Base-by-base conservation (phyloP, 2,797 vertebrate species). In the Falco naumanni region DNA sequence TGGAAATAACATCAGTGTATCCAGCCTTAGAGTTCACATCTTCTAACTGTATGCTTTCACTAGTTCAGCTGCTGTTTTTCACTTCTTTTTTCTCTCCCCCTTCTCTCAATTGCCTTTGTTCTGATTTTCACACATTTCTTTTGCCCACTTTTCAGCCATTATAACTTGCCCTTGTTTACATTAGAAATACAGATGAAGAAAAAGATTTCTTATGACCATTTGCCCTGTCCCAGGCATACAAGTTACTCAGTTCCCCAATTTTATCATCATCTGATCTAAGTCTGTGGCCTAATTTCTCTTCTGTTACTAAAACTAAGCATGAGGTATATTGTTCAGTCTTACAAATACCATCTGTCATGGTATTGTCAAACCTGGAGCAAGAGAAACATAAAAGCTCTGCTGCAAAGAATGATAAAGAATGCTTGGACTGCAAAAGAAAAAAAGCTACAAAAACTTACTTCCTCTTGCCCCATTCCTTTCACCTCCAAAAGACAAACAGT, bases 31-130 rank as follows among this genome's bases (percentile, higher is more conserved):
- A 54, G 6, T 50, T 76, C 41, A n/a, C 5, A 7, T 85, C 84
- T 93, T 77, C 78, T 87, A 93, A 87, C 71, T 56, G 64, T 31
- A 87, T 61, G 88, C 90, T 96, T 96, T 96, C 90, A 95, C 89
- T 95, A 78, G 48, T 66, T 89, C 65, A 63, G 50, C 78, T 96
- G 96, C 95, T 92, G 82, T 56, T 91, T 97, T 93, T 95, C 47
- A 24, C 84, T 96, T 96, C 90, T 18, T 78, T 93, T 94, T 96
- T 95, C 18, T 76, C 61, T 61, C 39, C 31, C 54, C 5, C 37
- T 47, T 47, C 60, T 89, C 56, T 81, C 71, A 93, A 22, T 41
- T 51, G 70, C 18, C 64, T 77, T 64, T 39, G 22, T 80, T 83
- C 78, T 78, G 64, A 76, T 64, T 90, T 77, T 80, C 24, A 74